Conservation (phyloP, 37 sponge, comb jelly and placozoan species). For the Aplysina aerophoba region DNA sequence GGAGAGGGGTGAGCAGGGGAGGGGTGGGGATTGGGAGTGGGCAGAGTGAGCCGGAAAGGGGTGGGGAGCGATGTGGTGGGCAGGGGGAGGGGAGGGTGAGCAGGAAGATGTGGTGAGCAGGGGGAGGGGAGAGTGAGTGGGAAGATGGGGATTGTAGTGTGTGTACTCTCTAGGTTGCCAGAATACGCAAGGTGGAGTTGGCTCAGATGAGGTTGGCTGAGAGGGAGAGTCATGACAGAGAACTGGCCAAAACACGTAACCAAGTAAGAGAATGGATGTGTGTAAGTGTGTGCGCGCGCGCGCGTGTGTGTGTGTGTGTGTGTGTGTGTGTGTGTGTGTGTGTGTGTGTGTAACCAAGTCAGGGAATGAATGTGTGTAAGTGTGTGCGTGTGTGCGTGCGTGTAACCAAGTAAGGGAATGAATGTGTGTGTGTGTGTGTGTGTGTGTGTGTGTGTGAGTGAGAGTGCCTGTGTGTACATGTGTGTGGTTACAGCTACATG, state of each 20-base stretch:
- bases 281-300: conserved; percentile 20
- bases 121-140: too few relatives aligned
- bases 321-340: conserved; percentile 6
- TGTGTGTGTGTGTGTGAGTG: conserved; percentile 14
- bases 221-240: not conserved
- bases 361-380: not conserved
- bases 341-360: not conserved
- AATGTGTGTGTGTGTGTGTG: conserved; percentile 12
- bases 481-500: not conserved
- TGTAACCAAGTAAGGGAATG: not conserved
- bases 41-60: too few relatives aligned
- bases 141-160: not conserved
- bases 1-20: too few relatives aligned
- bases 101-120: too few relatives aligned
- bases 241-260: not conserved
- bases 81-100: too few relatives aligned
- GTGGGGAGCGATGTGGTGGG: too few relatives aligned
- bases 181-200: conserved; percentile 11
- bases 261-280: not conserved
- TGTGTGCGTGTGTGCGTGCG: not conserved
- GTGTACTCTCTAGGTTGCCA: not conserved
- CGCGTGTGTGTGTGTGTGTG: conserved; percentile 4
- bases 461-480: not conserved
- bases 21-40: too few relatives aligned
- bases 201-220: conserved; percentile 14